These are phyloP conservation scores for Axea sp. DNA, from an alignment of 2,888 invertebrate genomes.

Conservation along the genomic window DNA sequence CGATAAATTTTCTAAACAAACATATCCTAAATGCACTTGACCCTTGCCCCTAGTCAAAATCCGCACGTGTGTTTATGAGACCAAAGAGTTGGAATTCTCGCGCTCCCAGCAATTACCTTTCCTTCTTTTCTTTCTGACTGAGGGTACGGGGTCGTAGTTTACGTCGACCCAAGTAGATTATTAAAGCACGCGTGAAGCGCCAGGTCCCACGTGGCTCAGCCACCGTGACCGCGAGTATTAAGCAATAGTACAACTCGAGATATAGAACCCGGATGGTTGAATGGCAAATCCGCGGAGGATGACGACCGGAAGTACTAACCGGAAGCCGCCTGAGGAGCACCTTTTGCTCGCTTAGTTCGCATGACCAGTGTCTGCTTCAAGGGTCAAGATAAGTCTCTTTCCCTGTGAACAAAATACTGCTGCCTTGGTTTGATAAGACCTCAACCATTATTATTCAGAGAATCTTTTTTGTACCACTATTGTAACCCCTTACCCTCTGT, in stretches of 20 bases:
- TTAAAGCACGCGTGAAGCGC: conserved; percentile 68
- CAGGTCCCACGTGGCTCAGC: conserved; percentile 76
- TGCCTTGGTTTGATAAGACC: conserved; percentile 68
- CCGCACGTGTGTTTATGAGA: conserved; percentile 29
- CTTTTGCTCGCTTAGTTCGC: conserved; percentile 72
- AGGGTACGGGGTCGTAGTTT: conserved; percentile 39
- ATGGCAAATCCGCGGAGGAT: conserved; percentile 59
- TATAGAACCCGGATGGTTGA: conserved; percentile 65
- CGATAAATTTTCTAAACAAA: too few relatives aligned
- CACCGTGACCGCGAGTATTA: conserved; percentile 76
- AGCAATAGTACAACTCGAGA: conserved; percentile 68
- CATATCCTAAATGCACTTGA: too few relatives aligned
- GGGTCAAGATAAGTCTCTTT: conserved; percentile 74
- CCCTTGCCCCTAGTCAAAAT: conserved; percentile 7
- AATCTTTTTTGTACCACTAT: conserved; percentile 33
- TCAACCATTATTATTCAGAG: conserved; percentile 28
- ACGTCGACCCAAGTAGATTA: conserved; percentile 57
- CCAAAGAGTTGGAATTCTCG: conserved; percentile 16
- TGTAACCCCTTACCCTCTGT: not conserved
- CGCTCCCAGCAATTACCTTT: conserved; percentile 36
- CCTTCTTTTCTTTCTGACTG: conserved; percentile 2
- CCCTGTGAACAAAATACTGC: conserved; percentile 66
- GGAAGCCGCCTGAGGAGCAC: conserved; percentile 76
- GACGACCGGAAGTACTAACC: conserved; percentile 69
- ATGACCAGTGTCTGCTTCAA: conserved; percentile 68